Evolutionary conservation across 2,888 invertebrate species (phyloP).

Genomic region (Standfussiana lucernea): DNA sequence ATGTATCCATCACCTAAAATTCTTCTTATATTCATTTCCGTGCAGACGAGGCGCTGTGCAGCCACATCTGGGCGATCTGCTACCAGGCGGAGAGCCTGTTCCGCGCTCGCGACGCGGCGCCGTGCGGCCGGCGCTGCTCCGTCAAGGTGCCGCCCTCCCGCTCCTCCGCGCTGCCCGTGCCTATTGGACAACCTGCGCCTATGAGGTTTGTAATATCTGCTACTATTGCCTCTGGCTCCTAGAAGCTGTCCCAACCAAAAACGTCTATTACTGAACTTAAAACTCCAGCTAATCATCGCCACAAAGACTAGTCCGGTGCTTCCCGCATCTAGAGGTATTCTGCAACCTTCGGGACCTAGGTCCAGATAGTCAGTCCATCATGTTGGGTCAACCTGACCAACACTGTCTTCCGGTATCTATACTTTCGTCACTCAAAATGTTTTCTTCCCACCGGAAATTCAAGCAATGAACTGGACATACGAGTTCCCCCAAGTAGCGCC

Average conservation of each 20-base stretch:
- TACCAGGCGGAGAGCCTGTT: conserved; percentile 95
- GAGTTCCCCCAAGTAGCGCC: not conserved
- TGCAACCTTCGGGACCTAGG: not conserved
- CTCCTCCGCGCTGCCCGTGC: conserved; percentile 89
- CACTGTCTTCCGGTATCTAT: not conserved
- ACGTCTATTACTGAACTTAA: not conserved
- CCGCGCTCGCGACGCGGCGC: conserved; percentile 91
- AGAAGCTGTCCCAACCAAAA: not conserved
- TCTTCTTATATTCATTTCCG: not conserved
- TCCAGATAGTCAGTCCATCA: not conserved
- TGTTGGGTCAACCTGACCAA: not conserved
- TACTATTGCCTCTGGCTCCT: not conserved
- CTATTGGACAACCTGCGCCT: conserved; percentile 94
- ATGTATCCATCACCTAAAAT: not conserved
- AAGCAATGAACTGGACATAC: not conserved
- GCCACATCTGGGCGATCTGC: conserved; percentile 95
- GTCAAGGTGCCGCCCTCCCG: conserved; percentile 89
- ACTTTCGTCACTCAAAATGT: not conserved
- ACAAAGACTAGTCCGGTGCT: too few relatives aligned
- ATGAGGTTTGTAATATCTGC: conserved; percentile 87
- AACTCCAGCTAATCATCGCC: not conserved
- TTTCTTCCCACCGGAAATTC: not conserved
- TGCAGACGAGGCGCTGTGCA: conserved; percentile 93
- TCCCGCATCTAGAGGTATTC: not conserved
- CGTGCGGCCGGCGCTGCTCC: conserved; percentile 94